Conservation (phyloP, 1,140 invertebrate species). For the Eubasilissa regina region DNA sequence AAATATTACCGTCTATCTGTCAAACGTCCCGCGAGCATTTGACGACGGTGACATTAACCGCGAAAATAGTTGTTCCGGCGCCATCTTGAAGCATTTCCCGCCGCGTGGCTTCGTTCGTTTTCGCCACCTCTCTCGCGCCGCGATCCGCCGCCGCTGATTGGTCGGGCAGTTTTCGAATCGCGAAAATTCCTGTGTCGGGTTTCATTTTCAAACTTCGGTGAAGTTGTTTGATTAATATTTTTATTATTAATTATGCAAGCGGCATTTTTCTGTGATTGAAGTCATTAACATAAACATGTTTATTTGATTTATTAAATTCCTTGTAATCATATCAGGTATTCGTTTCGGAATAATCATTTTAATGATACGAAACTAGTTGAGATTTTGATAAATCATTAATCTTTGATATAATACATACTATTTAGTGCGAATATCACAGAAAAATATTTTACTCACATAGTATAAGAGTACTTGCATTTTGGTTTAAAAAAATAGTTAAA, state of each 20-base stretch:
- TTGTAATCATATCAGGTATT: no score
- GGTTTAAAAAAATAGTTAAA: no score
- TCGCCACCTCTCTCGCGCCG: slow-evolving; percentile 9
- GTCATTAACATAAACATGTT: no score
- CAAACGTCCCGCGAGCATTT: slow-evolving; percentile 8
- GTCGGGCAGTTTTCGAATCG: slow-evolving; percentile 24
- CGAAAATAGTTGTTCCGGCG: slow-evolving; percentile 34
- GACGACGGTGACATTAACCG: slow-evolving; percentile 45
- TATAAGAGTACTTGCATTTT: no score
- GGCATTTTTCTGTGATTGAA: no score
- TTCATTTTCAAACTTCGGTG: neutral
- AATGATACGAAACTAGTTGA: no score
- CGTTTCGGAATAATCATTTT: no score
- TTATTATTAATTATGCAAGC: neutral
- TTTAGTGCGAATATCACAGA: no score
- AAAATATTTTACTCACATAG: no score
- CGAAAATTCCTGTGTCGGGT: slow-evolving; percentile 27
- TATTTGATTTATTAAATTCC: no score
- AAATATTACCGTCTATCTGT: slow-evolving; percentile 20
- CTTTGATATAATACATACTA: no score
- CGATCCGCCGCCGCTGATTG: slow-evolving; percentile 24
- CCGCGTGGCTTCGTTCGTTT: slow-evolving; percentile 9
- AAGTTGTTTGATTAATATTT: neutral
- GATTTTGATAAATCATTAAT: no score
- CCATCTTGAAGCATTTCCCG: slow-evolving; percentile 45